phyloP scores from a whole-genome alignment of 92 coral and sea anemone species.

The Palythoa grandis region DNA sequence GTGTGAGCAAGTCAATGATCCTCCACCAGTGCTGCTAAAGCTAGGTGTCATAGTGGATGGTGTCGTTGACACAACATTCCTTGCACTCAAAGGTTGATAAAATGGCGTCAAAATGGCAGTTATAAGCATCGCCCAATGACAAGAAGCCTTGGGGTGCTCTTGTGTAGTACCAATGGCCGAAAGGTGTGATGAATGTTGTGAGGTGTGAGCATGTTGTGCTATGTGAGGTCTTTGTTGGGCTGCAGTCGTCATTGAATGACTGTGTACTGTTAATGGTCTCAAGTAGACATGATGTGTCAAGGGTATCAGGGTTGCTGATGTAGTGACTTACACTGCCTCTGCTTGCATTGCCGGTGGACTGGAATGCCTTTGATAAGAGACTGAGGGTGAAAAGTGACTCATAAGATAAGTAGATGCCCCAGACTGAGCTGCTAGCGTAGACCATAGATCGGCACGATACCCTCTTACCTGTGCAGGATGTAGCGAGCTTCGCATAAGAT shows the following conservation, averaged over 20 bases:
- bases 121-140: too few relatives aligned
- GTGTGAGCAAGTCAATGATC: too few relatives aligned
- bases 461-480: not conserved
- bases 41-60: too few relatives aligned
- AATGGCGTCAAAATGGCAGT: too few relatives aligned
- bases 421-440: not conserved
- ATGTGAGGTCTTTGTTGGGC: not conserved
- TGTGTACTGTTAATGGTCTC: slow-evolving; percentile 16
- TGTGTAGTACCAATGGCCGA: too few relatives aligned
- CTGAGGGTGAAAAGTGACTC: not conserved
- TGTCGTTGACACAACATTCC: too few relatives aligned
- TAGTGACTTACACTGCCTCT: not conserved
- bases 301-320: not conserved
- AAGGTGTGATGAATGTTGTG: too few relatives aligned
- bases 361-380: not conserved
- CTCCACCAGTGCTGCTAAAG: too few relatives aligned
- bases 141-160: too few relatives aligned
- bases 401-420: not conserved
- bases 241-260: slow-evolving; percentile 37
- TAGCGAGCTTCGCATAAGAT: not conserved
- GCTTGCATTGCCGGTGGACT: not conserved
- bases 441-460: slow-evolving; percentile 9
- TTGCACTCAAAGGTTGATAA: too few relatives aligned
- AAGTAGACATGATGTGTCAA: not conserved
- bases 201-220: slow-evolving; percentile 27